Base-by-base conservation (phyloP, 2,797 vertebrate species). In the Enteromius thamalakanensis region DNA sequence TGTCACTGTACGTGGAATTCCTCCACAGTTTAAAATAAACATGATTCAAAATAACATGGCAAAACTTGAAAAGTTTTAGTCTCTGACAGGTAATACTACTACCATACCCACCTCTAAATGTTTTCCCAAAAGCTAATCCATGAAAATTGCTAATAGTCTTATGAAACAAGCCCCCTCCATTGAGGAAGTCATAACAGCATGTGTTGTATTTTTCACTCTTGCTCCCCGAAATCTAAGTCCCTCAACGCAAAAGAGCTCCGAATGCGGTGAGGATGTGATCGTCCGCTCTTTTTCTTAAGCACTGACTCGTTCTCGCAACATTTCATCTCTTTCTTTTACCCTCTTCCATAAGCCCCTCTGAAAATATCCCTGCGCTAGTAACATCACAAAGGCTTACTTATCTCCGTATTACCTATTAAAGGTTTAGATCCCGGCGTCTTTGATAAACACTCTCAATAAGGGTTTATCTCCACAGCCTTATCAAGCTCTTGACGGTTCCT, bases 371-470 rank as follows among this genome's bases (percentile, higher is more conserved):
- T 91, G 92, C 86, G 83, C 91, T 92, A 91, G 89, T 90, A 94
- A 94, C 93, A 94, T 90, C 92, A 94, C 93, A 93, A 94, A 94
- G 94, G 94, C 94, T 93, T 94, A 94, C 93, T 95, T 95, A 95
- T 95, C 94, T 94, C 88, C 89, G 93, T 92, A 93, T 94, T 95
- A 95, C 94, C 95, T 95, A 95, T 95, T 95, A 95, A 94, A 94
- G 93, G 94, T 94, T 94, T 95, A 95, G 95, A 93, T 90, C 90
- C 91, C 90, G 49, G 90, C 88, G 90, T 90, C 90, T 92, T 91
- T 93, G 93, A 95, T 94, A 95, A 95, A 95, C 93, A 94, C 91
- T 94, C 92, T 92, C 93, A 94, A 93, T 95, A 94, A 94, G 92
- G 92, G 91, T 91, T 93, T 94, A 94, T 95, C 91, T 91, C 86